Evolutionary conservation across 2,888 invertebrate genomes (phyloP), one percentile per base, ranked within the genome.

Genomic region (Panorpa germanica): DNA sequence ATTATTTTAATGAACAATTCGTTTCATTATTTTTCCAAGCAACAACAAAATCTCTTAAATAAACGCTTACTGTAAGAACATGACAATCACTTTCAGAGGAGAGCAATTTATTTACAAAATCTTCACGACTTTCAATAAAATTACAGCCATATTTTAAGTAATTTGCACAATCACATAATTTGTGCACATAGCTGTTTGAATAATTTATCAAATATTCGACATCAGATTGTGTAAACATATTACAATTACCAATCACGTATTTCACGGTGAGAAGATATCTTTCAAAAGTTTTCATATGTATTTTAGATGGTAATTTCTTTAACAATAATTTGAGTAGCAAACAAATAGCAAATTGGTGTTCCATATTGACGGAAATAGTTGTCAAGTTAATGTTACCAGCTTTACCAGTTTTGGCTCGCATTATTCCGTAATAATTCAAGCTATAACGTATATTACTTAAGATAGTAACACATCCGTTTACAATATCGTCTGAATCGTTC

Each of bases 201-300:
- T 50, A 52, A 9, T 41, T 41, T 3, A 54, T 41, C n/a, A 54
- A 21, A 22, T 34, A 36, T 16, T 43, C 41, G 33, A 54, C 20
- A 18, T 47, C 44, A 0, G 25, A 27, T 1, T 39, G 37, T 5
- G 41, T 31, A 29, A 54, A 7, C 0, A 43, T 38, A 21, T 32
- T 31, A 25, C 43, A 38, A 20, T 42, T 42, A 1, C 39, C 36
- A 3, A 30, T 17, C 2, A 44, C 37, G 0, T 47, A 48, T 36
- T 52, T 53, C 18, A 46, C 41, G 4, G 53, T 32, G 19, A 53
- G 44, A 35, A 53, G 52, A 18, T 53, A 35, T 53, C 43, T 0
- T 49, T 42, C n/a, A 53, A 51, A 3, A 53, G 34, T 29, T 46
- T 32, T 1, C n/a, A n/a, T n/a, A n/a, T n/a, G n/a, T n/a, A n/a